phyloP scores from a whole-genome alignment of 2,797 vertebrate genomes.

The Lindbergichthys nudifrons region DNA sequence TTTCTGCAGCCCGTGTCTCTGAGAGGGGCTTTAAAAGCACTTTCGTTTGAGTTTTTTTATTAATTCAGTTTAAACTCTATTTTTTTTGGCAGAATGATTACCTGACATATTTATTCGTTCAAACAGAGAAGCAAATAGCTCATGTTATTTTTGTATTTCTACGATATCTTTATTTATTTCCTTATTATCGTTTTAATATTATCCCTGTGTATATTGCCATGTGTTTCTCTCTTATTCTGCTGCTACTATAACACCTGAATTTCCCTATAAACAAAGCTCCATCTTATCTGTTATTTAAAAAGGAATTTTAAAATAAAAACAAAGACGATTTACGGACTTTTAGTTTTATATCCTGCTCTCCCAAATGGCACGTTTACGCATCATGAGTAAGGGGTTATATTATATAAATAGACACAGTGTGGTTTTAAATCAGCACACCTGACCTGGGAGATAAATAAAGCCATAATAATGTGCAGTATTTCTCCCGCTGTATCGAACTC shows the following conservation, averaged over 20 bases:
- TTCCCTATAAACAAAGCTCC: too few relatives aligned
- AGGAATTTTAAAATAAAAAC: not conserved
- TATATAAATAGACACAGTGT: not conserved
- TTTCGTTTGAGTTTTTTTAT: too few relatives aligned
- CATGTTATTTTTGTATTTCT: too few relatives aligned
- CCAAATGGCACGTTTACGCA: not conserved
- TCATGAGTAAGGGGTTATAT: not conserved
- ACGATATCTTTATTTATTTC: too few relatives aligned
- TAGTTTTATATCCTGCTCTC: not conserved
- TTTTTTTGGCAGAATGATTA: not conserved
- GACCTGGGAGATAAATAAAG: constrained; percentile 37
- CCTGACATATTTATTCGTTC: not conserved
- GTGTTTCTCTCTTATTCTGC: too few relatives aligned
- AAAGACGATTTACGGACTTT: not conserved
- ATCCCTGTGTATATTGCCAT: too few relatives aligned
- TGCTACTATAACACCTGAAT: too few relatives aligned
- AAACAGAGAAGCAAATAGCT: not conserved
- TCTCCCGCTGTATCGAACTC: constrained; percentile 28
- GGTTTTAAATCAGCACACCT: constrained; percentile 25
- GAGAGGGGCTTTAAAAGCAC: constrained; percentile 79
- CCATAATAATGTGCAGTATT: constrained; percentile 25
- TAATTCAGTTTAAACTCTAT: too few relatives aligned
- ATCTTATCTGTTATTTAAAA: too few relatives aligned
- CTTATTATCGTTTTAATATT: too few relatives aligned
- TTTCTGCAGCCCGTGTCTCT: constrained; percentile 68